Base-by-base conservation (phyloP, 2,888 invertebrate species). In the Apamea sordens region DNA sequence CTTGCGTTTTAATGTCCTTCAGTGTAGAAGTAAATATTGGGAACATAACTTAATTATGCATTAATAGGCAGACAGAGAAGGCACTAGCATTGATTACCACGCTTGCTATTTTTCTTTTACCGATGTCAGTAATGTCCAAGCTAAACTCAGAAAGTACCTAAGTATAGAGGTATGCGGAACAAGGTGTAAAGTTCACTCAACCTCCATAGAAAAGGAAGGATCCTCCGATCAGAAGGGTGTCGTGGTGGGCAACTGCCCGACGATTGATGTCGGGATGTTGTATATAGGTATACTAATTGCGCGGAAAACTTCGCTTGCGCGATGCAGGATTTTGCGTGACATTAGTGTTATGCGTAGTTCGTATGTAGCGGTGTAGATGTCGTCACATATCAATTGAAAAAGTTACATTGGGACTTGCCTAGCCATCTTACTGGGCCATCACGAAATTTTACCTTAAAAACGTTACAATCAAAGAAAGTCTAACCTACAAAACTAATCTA, bases 401-500 rank as follows among this genome's bases (percentile, higher is more conserved):
- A 24, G 3, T 10, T 1, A 24, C 10, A 24, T 56, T 56, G 7
- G 50, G 21, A 24, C 4, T 59, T n/a, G 11, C n/a, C n/a, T n/a
- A n/a, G 11, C 11, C 56, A 59, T 59, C 56, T 59, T n/a, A 13
- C n/a, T 59, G 13, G 56, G 11, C 21, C 53, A 53, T 53, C 56
- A 59, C 11, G n/a, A 59, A n/a, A 59, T 59, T 59, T 59, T 13
- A 59, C 56, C 15, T 63, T 24, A 47, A 65, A 50, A 36, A 67
- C 18, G 24, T 44, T 64, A 18, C 28, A 63, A 59, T 65, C 59
- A 83, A 67, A 61, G 2, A 1, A n/a, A 28, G 13, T 8, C 10
- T 11, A 61, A 69, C 56, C 44, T 64, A 63, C 15, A 50, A 68
- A 79, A 59, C 24, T 64, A 79, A 82, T 84, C 73, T 73, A 13